These are phyloP conservation scores for Takifugu rubripes DNA, from an alignment of 2,797 vertebrate genomes.

Conservation along the genomic window DNA sequence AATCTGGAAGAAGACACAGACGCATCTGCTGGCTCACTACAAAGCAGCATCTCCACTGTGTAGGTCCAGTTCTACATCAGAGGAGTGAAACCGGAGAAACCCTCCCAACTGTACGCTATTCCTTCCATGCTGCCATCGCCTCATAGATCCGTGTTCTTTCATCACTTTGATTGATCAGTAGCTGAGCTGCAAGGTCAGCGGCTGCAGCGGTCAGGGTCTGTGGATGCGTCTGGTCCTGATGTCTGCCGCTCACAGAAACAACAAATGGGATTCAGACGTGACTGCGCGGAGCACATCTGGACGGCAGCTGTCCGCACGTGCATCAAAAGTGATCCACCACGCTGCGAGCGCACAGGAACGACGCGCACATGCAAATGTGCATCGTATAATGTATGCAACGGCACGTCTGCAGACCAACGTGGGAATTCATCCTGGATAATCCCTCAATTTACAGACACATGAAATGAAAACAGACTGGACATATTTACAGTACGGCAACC, in stretches of 20 bases:
- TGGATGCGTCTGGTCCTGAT: conserved; percentile 38
- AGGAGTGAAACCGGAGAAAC: conserved; percentile 4
- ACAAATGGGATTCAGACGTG: conserved; percentile 68
- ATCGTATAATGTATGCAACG: conserved; percentile 1
- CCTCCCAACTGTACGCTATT: conserved; percentile 1
- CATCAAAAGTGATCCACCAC: conserved; percentile 51
- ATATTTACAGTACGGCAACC: conserved; percentile 3
- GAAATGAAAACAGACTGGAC: background rate
- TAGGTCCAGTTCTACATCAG: conserved; percentile 12
- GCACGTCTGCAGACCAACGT: conserved; percentile 11
- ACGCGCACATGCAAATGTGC: conserved; percentile 13
- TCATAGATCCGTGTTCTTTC: background rate
- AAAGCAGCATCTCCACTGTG: too few species aligned
- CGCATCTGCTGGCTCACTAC: background rate
- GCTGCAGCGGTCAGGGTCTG: conserved; percentile 44
- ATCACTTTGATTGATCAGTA: conserved; percentile 47
- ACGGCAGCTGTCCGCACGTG: conserved; percentile 62
- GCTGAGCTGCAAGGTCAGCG: conserved; percentile 31
- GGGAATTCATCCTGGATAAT: conserved; percentile 1
- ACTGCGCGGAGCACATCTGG: conserved; percentile 63
- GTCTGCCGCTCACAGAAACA: conserved; percentile 61
- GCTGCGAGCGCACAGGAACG: conserved; percentile 19
- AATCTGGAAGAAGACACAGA: background rate
- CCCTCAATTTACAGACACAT: background rate
- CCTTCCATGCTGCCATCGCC: background rate